These are phyloP conservation scores for Drusus annulatus DNA, from an alignment of 1,140 invertebrate species.

Conservation along the genomic window DNA sequence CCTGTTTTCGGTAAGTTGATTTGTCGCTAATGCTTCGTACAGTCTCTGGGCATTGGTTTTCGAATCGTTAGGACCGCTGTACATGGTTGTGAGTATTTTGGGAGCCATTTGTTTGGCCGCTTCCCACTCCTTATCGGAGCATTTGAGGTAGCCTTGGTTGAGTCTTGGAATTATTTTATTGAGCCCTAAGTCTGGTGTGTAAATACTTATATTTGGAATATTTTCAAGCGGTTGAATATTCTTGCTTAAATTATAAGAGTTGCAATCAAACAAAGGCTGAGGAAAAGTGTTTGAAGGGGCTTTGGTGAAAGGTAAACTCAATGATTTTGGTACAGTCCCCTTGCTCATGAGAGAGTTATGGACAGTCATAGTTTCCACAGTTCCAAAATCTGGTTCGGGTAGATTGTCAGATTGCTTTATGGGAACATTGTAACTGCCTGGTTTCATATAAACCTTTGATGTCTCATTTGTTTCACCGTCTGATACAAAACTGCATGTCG, in stretches of 20 bases:
- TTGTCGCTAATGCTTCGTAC: slow-evolving; percentile 65
- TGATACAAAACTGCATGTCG: slow-evolving; percentile 10
- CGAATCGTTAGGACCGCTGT: slow-evolving; percentile 65
- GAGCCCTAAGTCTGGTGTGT: background rate
- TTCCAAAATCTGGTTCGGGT: slow-evolving; percentile 3
- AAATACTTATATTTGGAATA: slow-evolving; percentile 2
- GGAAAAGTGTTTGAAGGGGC: slow-evolving; percentile 63
- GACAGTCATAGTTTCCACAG: slow-evolving; percentile 38
- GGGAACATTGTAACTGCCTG: slow-evolving; percentile 70
- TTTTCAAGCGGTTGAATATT: slow-evolving; percentile 2
- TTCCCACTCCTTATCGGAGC: slow-evolving; percentile 69
- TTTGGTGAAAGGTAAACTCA: slow-evolving; percentile 48
- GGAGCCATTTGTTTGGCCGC: slow-evolving; percentile 69
- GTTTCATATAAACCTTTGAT: slow-evolving; percentile 69
- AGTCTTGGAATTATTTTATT: slow-evolving; percentile 50
- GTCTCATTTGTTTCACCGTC: slow-evolving; percentile 49
- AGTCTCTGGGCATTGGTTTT: slow-evolving; percentile 59
- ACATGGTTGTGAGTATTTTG: slow-evolving; percentile 68
- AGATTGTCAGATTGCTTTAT: slow-evolving; percentile 62
- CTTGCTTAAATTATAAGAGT: slow-evolving; percentile 13
- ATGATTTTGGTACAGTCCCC: background rate
- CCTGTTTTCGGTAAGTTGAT: background rate
- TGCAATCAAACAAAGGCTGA: slow-evolving; percentile 54
- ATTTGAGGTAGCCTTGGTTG: slow-evolving; percentile 64
- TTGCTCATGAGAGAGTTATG: slow-evolving; percentile 37